Base-by-base conservation (phyloP, 2,797 vertebrate species). In the Coregonus suidteri region DNA sequence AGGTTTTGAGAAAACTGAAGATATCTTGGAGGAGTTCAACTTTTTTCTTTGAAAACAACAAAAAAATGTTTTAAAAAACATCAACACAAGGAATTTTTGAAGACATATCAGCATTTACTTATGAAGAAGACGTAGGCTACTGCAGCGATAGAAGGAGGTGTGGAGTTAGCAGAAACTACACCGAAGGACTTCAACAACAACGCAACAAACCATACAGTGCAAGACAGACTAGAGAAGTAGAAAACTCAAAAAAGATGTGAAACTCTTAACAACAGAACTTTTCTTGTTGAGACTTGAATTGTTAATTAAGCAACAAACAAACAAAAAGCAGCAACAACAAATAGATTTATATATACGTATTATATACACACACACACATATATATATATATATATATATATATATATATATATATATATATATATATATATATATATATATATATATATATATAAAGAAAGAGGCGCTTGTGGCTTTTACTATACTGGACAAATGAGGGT, bases 271-370 rank as follows among this genome's bases (percentile, higher is more conserved):
- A 47, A 47, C 41, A 47, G 41, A 47, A 47, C 9, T 94, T 92
- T 92, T 92, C 93, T 93, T 90, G 88, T 93, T 93, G 92, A 94
- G 94, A 95, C 94, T 95, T 90, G 92, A 94, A 94, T 92, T 91
- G 91, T 94, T 94, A 94, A 92, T 92, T 93, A 95, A 94, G 92
- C 93, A 94, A 94, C 93, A 92, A 95, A 94, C 90, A 93, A 92
- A 93, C 87, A 88, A 92, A 94, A 92, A 93, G 89, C 92, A 95
- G 92, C 93, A 93, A 94, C 92, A 93, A 93, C 93, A 94, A 91
- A 94, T 95, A 93, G 92, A 95, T 94, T 95, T 95, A 91, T 95
- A 95, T 95, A 95, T 95, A 95, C 93, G 93, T 94, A 95, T 94
- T 94, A 94, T 94, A 94, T 93, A 94, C 91, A 93, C 93, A 94